These are phyloP conservation scores for Xenentodon cancila DNA, from an alignment of 2,797 vertebrate genomes.

Conservation along the genomic window DNA sequence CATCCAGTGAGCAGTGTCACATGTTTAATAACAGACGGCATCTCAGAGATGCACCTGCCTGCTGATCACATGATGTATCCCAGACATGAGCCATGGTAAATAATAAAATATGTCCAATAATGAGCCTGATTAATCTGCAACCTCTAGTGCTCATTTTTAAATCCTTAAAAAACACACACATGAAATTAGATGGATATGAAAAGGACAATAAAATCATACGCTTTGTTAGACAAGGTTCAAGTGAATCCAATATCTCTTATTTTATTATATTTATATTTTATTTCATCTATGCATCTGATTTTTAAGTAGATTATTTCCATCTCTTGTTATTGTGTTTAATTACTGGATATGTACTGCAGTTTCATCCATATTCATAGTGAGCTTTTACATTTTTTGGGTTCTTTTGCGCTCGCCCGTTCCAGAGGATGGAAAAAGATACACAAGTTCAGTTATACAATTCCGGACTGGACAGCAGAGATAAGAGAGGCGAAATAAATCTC, in stretches of 20 bases:
- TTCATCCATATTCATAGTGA: constrained; percentile 64
- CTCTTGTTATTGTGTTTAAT: background rate
- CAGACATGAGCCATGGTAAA: too few relatives aligned
- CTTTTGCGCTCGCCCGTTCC: constrained; percentile 62
- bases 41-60: too few relatives aligned
- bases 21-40: too few relatives aligned
- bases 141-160: too few relatives aligned
- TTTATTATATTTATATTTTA: too few relatives aligned
- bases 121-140: too few relatives aligned
- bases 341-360: constrained; percentile 60
- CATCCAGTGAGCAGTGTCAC: too few relatives aligned
- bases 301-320: constrained; percentile 18
- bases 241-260: background rate
- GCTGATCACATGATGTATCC: too few relatives aligned
- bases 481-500: constrained; percentile 85
- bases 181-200: too few relatives aligned
- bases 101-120: too few relatives aligned
- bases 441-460: constrained; percentile 79
- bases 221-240: background rate
- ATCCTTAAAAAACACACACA: too few relatives aligned
- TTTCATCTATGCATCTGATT: constrained; percentile 44
- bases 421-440: constrained; percentile 68
- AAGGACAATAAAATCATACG: background rate
- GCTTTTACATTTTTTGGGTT: constrained; percentile 58
- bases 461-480: constrained; percentile 82